A percentile compares a stretch with the other conserved stretches of the same genome.
phyloP scores from a whole-genome alignment of 2,797 vertebrate genomes.

The Hephaestus fuliginosus region DNA sequence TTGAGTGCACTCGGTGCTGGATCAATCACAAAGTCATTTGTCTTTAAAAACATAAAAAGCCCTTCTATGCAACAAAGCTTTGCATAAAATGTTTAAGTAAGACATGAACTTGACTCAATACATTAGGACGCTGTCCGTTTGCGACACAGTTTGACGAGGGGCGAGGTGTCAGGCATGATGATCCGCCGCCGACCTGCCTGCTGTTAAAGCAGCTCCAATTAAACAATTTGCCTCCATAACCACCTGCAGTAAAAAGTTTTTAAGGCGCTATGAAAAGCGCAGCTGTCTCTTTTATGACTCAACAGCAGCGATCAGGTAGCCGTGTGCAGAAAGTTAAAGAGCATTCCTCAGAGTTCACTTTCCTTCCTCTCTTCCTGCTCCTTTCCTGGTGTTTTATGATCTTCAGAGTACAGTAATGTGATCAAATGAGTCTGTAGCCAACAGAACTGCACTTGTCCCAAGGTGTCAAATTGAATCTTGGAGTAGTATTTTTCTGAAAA shows the following conservation, averaged over 20 bases:
- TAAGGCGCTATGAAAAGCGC: conserved; percentile 40
- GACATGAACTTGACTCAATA: neutral
- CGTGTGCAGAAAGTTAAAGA: conserved; percentile 32
- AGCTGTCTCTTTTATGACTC: conserved; percentile 60
- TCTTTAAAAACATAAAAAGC: neutral
- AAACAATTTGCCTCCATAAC: conserved; percentile 51
- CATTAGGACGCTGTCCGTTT: neutral
- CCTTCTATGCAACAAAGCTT: neutral
- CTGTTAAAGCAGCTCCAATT: conserved; percentile 40
- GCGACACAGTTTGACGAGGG: neutral
- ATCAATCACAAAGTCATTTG: neutral
- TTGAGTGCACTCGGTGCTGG: neutral
- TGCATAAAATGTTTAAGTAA: neutral
- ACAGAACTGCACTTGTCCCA: conserved; percentile 6
- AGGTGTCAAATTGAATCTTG: neutral
- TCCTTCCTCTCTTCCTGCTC: conserved; percentile 36
- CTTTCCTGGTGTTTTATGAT: conserved; percentile 28
- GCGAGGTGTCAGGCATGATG: neutral
- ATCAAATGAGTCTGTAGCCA: conserved; percentile 29
- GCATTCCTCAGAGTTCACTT: conserved; percentile 59
- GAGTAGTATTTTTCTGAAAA: conserved; percentile 2
- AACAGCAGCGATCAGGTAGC: conserved; percentile 57
- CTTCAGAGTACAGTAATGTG: conserved; percentile 29
- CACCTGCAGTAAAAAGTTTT: conserved; percentile 51
- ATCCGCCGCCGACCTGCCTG: conserved; percentile 1